Conservation (phyloP, 2,797 vertebrate species). For the Pipistrellus pipistrellus region DNA sequence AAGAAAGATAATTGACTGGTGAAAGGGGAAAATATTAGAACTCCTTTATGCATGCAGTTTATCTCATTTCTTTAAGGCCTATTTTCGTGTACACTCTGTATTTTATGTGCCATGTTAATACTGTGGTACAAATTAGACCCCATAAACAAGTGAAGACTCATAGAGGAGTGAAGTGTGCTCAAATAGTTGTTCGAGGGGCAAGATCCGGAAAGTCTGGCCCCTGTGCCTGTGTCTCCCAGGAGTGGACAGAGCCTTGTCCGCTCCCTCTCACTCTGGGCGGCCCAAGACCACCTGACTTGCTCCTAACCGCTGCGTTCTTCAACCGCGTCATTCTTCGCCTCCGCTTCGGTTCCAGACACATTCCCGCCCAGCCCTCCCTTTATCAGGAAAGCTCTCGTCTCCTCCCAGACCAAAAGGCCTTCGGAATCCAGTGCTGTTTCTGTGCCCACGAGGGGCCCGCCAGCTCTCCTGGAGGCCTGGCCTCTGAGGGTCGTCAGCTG, state of each 20-base stretch:
- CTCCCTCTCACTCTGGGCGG: not conserved
- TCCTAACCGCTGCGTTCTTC: not conserved
- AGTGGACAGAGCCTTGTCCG: not conserved
- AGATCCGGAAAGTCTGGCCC: not conserved
- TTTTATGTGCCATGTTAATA: not conserved
- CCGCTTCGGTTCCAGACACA: slow-evolving; percentile 5
- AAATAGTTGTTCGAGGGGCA: not conserved
- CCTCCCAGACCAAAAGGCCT: not conserved
- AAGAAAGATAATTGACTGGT: not conserved
- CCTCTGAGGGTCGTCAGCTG: not conserved
- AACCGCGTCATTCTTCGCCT: not conserved
- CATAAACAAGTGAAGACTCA: not conserved
- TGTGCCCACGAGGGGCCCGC: not conserved
- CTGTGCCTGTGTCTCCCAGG: not conserved
- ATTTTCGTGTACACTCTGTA: not conserved
- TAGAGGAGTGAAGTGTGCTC: not conserved
- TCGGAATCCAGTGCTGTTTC: not conserved
- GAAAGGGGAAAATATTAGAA: slow-evolving; percentile 11
- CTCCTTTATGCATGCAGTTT: not conserved
- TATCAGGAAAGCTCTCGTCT: not conserved
- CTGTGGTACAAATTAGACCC: not conserved
- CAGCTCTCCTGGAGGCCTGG: not conserved
- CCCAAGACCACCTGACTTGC: not conserved
- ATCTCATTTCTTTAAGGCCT: not conserved
- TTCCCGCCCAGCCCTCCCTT: too few relatives aligned